Base-by-base conservation (phyloP, 2,888 invertebrate species). In the Lepidochrysops patricia region DNA sequence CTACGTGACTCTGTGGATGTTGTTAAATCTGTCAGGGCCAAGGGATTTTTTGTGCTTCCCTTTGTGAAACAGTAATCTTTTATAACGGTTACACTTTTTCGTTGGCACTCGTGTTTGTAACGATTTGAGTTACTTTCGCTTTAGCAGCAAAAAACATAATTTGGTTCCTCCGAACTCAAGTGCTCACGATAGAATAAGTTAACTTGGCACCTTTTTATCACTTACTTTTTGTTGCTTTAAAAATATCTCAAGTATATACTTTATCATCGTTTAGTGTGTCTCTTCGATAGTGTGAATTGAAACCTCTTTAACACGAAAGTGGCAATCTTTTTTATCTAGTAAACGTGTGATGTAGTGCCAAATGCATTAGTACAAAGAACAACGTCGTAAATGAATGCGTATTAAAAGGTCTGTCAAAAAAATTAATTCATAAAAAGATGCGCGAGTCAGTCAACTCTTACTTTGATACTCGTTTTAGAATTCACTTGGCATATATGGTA, bases 61-160 rank as follows among this genome's bases (percentile, higher is more conserved):
- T 82, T 85, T 84, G 82, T 84, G 77, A 68, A 66, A 68, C 74
- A 75, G 81, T 82, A 80, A 82, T 81, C 77, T 77, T 75, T 82
- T 70, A 78, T 77, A 79, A 84, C 81, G 74, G 80, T 79, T 77
- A 76, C 75, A 71, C 73, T 79, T 80, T 81, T 79, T 75, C 79
- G 74, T 73, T 70, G 77, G 79, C 80, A 73, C 73, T 71, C 68
- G 69, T 67, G 74, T 76, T 74, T 75, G 43, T 43, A 43, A 43
- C 72, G 67, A 65, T 43, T 43, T 9, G 43, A 43, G 43, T 43
- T 19, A 63, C 59, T 62, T 63, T 64, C 65, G 62, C 60, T 63
- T 63, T 61, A 57, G 59, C 61, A 58, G 19, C n/a, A 34, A 57
- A 23, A 57, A 58, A 49, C 32, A 58, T 19, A 23, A 19, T 48